Evolutionary conservation across 1,140 invertebrate species (phyloP), one percentile per base, ranked within the genome.

Genomic region (Archegozetes longisetosus): DNA sequence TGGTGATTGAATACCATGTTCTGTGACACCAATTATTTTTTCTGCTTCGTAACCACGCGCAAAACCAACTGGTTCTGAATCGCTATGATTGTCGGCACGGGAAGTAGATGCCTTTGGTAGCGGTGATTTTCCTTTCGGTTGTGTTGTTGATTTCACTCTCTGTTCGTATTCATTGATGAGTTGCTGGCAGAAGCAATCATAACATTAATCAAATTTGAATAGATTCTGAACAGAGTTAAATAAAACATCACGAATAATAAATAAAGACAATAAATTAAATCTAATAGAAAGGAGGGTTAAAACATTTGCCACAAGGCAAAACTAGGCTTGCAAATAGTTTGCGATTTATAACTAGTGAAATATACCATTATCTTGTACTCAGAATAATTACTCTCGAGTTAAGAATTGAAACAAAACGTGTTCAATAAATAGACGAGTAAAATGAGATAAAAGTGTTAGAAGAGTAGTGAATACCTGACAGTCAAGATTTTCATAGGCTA

Each of bases 21-120:
- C 91, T 61, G 92, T 95, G 4, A 91, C 91, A 25, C 88, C 91
- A 69, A 96, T 88, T 61, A 96, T 95, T 71, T 88, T 86, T 65
- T 95, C 90, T 2, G 91, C 88, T 57, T 91, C 85, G 2, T 53
- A 32, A 46, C 51, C 40, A 6, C 52, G 1, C 14, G 52, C 27
- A 20, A 53, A 60, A 13, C 58, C 58, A 3, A 28, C 4, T 20
- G 47, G 26, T 28, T 50, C 9, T 27, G 4, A 3, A 28, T 28
- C 26, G 32, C 20, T 29, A 17, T 17, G 32, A 6, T 6, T 9
- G 6, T 40, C 32, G 17, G 6, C 6, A 40, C 6, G 6, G 6
- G 32, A 40, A 40, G 32, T 17, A 6, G 32, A 40, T 40, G 32
- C 32, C 6, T 6, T 17, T 17, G 32, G 6, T 17, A 17, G 17